These are phyloP conservation scores for Hestina assimilis DNA, from an alignment of 1,140 invertebrate species.

Conservation along the genomic window DNA sequence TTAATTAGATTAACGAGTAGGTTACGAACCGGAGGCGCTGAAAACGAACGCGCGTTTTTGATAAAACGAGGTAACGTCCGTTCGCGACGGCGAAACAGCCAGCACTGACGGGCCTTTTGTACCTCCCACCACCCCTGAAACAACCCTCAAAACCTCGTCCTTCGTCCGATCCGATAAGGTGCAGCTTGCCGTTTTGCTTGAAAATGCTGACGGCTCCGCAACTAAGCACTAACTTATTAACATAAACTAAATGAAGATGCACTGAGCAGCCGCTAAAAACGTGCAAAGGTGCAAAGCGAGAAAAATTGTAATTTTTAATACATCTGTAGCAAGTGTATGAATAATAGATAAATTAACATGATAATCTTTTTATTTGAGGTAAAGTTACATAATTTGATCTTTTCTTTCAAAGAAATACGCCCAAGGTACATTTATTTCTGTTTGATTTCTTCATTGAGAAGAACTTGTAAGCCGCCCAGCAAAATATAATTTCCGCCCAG, in stretches of 20 bases:
- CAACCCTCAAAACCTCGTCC: constrained; percentile 53
- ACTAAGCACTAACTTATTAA: constrained; percentile 64
- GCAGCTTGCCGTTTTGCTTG: constrained; percentile 45
- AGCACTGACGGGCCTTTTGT: constrained; percentile 54
- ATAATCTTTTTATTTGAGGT: no score
- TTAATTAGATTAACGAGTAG: constrained; percentile 63
- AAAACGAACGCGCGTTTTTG: constrained; percentile 23
- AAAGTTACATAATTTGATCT: no score
- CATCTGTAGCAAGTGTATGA: background rate
- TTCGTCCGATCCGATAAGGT: constrained; percentile 55
- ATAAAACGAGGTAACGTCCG: constrained; percentile 46
- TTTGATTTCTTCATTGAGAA: background rate
- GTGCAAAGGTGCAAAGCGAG: background rate
- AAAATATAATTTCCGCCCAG: constrained; percentile 1
- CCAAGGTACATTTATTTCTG: no score
- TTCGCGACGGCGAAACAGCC: constrained; percentile 54
- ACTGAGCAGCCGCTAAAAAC: constrained; percentile 27
- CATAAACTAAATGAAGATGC: constrained; percentile 69
- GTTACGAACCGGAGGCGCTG: constrained; percentile 24
- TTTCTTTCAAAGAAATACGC: no score
- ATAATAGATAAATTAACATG: no score
- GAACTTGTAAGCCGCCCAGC: background rate
- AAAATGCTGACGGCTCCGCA: constrained; percentile 59
- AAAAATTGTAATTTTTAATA: constrained; percentile 1
- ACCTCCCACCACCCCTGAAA: constrained; percentile 46